Evolutionary conservation across 2,113 vertebrate species (phyloP), one percentile per base, ranked within the genome.

Genomic region (Malurus cyaneus): DNA sequence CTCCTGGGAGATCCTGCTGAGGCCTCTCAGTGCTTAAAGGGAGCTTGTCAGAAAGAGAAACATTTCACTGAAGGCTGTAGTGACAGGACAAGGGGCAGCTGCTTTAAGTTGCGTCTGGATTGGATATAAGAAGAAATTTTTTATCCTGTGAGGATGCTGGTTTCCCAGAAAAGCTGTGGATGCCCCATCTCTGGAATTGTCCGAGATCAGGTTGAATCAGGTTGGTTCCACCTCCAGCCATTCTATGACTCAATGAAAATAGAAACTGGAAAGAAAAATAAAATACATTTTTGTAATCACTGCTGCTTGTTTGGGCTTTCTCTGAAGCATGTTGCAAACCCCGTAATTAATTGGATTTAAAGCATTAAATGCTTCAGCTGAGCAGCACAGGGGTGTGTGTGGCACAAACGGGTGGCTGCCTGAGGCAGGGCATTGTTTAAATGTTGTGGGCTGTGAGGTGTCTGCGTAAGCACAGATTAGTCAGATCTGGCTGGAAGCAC

Each of bases 321-420:
- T 89, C 62, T 82, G 89, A 89, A 88, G 80, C 50, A 4, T 53
- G 32, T 60, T 95, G 59, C 23, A 90, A 91, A 59, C 54, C 62
- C 50, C 16, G 12, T 70, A 77, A 92, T 92, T 94, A 94, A 80
- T 67, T 88, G 19, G 18, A 64, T 96, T 94, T 92, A 18, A 84
- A 92, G 71, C 86, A 87, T 80, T 12, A n/a, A 89, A 80, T 36
- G 70, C 54, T 82, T 65, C 62, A 44, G 41, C 57, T 93, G 89
- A 93, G 89, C 89, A 89, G 66, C 81, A 23, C 15, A 54, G 26
- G 44, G 42, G 18, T 47, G 18, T 21, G 36, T 54, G 23, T 42
- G 50, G 50, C 9, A 24, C n/a, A 70, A 64, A 47, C 74, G 90
- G 85, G 62, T 86, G 74, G 71, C 90, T 87, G 67, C 87, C 74